Percentiles rank a stretch among this genome's conserved stretches.
phyloP scores from a whole-genome alignment of 2,888 invertebrate species.

The Rugalucina vietnamica region DNA sequence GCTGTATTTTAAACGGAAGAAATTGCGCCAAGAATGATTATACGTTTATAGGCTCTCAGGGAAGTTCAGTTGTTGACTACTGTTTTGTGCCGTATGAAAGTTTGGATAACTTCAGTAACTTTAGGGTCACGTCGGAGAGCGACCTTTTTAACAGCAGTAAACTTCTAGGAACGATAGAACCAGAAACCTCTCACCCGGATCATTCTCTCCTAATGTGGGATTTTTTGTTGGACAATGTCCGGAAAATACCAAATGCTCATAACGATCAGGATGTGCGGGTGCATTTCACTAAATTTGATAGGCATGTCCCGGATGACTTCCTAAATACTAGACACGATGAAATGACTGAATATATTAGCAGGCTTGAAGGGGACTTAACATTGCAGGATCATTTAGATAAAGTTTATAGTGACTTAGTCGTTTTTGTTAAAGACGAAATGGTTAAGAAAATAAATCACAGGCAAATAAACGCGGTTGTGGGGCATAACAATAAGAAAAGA shows the following conservation, averaged over 20 bases:
- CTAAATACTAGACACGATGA: neutral
- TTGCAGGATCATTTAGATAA: neutral
- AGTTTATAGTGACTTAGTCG: neutral
- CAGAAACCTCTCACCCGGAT: neutral
- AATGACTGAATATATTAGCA: neutral
- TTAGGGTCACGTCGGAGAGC: neutral
- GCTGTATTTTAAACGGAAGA: conserved; percentile 30
- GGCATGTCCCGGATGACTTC: neutral
- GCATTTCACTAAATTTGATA: neutral
- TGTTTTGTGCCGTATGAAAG: neutral
- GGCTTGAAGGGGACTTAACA: neutral
- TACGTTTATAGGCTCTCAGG: conserved; percentile 18
- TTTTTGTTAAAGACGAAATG: neutral
- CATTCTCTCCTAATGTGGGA: neutral
- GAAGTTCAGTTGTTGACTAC: conserved; percentile 19
- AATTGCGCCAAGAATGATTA: conserved; percentile 15
- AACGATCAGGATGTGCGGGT: neutral
- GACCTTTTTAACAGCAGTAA: neutral
- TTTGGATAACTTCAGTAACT: neutral
- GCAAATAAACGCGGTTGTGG: neutral
- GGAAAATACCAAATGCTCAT: too few species aligned
- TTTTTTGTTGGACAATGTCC: neutral
- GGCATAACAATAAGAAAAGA: too few species aligned
- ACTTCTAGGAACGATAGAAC: neutral
- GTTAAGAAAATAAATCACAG: too few species aligned